Percentiles rank a stretch among this genome's conserved stretches.
Conservation (phyloP, 2,888 invertebrate species). For the Drosophila subquinaria region DNA sequence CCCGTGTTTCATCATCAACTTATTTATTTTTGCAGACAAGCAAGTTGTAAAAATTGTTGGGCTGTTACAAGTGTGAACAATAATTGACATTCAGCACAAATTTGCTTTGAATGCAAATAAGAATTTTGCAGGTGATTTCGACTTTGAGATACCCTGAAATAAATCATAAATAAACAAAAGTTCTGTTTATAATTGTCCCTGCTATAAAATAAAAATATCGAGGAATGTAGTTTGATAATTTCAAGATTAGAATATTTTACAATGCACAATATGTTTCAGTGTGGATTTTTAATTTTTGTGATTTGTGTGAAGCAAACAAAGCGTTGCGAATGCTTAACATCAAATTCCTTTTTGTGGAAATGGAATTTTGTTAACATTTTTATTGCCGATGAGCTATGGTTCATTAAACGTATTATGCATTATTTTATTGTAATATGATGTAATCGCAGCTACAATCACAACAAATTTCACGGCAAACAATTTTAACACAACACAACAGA, state of each 20-base stretch:
- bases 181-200: too few species aligned
- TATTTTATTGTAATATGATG: conserved; percentile 55
- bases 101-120: not conserved
- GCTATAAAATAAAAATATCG: too few species aligned
- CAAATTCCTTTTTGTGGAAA: conserved; percentile 67
- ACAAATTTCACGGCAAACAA: conserved; percentile 79
- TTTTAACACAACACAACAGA: conserved; percentile 63
- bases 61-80: conserved; percentile 2
- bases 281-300: conserved; percentile 5
- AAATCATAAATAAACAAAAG: too few species aligned
- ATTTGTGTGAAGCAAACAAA: conserved; percentile 26
- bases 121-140: not conserved
- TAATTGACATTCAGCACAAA: not conserved
- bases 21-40: not conserved
- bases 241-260: not conserved
- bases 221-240: too few species aligned
- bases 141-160: not conserved
- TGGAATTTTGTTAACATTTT: conserved; percentile 53
- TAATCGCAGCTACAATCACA: conserved; percentile 73
- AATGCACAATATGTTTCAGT: conserved; percentile 10
- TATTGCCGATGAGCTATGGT: conserved; percentile 59
- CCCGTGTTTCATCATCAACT: not conserved
- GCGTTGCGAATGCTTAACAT: conserved; percentile 62
- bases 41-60: not conserved
- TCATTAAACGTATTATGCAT: conserved; percentile 57